Conservation (phyloP, 2,888 invertebrate genomes). For the Xylophagus ater region DNA sequence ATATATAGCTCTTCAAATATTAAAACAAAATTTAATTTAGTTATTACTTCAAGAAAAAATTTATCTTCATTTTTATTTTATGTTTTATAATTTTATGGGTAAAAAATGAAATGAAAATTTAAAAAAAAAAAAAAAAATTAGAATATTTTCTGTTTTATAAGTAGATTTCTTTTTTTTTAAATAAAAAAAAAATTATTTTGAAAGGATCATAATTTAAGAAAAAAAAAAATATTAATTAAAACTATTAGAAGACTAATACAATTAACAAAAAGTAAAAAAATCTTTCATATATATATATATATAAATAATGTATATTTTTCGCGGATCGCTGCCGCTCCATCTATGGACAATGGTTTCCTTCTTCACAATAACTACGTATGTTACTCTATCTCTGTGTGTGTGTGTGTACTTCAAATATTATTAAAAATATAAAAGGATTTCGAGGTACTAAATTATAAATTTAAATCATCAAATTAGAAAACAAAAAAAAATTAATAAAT, state of each 20-base stretch:
- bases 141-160: too few relatives aligned
- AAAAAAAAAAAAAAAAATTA: too few relatives aligned
- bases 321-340: constrained; percentile 38
- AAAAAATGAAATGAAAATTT: constrained; percentile 9
- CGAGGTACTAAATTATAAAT: constrained; percentile 33
- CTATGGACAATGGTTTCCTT: constrained; percentile 29
- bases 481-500: constrained; percentile 8
- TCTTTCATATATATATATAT: constrained; percentile 3
- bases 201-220: constrained; percentile 21
- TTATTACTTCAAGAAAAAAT: too few relatives aligned
- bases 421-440: constrained; percentile 39
- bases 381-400: constrained; percentile 20
- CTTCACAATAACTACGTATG: constrained; percentile 18
- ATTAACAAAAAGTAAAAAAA: neutral
- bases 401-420: constrained; percentile 17
- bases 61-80: constrained; percentile 1
- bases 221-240: constrained; percentile 19
- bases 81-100: constrained; percentile 6
- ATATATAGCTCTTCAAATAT: too few relatives aligned
- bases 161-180: neutral
- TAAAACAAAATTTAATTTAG: too few relatives aligned
- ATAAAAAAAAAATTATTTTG: constrained; percentile 1
- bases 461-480: neutral
- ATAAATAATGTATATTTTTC: constrained; percentile 23
- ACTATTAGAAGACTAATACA: constrained; percentile 7